Evolutionary conservation across 2,797 vertebrate species (phyloP).

Genomic region (Threskiornis aethiopicus): DNA sequence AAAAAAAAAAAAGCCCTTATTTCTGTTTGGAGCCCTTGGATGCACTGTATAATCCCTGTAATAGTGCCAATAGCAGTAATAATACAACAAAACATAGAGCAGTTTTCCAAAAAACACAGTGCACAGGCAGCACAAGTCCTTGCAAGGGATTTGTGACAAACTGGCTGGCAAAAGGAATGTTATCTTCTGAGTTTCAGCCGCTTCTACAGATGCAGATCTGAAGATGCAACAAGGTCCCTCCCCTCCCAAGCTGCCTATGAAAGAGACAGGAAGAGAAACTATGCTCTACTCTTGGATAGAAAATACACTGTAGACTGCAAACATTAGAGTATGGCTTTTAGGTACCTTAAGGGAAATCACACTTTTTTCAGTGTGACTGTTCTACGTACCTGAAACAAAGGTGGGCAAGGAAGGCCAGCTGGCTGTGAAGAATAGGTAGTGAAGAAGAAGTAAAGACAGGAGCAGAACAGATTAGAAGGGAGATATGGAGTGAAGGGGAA

Average conservation of each 20-base stretch:
- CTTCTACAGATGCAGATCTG: background rate
- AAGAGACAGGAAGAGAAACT: background rate
- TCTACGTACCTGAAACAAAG: background rate
- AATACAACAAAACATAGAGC: background rate
- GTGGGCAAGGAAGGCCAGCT: background rate
- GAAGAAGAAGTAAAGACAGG: background rate
- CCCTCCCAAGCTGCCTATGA: background rate
- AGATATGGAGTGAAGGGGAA: background rate
- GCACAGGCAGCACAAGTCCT: background rate
- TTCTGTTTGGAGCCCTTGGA: background rate
- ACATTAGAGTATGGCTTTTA: background rate
- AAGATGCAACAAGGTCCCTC: background rate
- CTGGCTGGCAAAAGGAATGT: background rate
- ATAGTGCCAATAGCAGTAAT: background rate
- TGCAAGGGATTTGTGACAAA: background rate
- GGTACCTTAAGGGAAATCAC: background rate
- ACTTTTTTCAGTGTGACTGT: background rate
- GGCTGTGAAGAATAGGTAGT: background rate
- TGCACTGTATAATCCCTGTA: background rate
- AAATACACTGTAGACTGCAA: background rate
- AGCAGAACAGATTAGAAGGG: background rate
- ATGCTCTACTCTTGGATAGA: background rate
- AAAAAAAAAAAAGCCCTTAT: background rate
- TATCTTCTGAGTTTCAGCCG: background rate
- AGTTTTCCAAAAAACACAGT: background rate